Evolutionary conservation across 2,888 invertebrate species (phyloP).

Genomic region (Siphlonurus alternatus): DNA sequence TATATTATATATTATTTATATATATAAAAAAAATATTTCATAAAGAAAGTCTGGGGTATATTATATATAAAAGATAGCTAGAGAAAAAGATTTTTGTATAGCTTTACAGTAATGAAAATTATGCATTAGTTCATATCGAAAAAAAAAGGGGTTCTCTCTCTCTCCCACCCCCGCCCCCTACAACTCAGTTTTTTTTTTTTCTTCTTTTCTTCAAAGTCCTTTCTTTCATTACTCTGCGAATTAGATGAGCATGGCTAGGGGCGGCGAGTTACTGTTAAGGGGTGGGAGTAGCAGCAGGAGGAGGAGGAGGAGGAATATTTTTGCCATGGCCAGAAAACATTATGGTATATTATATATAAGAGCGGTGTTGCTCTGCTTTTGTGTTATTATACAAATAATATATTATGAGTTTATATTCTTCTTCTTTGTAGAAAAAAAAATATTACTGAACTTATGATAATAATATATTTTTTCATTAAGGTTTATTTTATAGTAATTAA

Average conservation of each 20-base stretch:
- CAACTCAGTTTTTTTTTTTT: background rate
- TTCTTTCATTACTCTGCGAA: conserved; percentile 1
- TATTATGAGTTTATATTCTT: background rate
- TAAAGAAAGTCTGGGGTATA: background rate
- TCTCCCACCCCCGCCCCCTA: background rate
- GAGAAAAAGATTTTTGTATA: background rate
- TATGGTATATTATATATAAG: background rate
- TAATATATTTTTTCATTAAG: background rate
- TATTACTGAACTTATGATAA: background rate
- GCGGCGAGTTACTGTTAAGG: background rate
- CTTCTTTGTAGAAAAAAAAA: background rate
- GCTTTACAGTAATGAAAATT: conserved; percentile 8
- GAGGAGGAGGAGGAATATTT: background rate
- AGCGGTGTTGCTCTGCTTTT: background rate
- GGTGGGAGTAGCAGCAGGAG: background rate
- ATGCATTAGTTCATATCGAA: conserved; percentile 10
- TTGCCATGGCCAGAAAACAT: background rate
- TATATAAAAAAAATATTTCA: background rate
- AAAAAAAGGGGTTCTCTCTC: conserved; percentile 2
- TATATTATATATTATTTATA: no score
- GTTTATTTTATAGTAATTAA: no score
- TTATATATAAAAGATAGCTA: background rate
- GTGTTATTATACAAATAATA: background rate
- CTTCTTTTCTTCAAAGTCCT: background rate
- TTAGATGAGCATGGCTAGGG: conserved; percentile 2